These are phyloP conservation scores for Thymelicus lineola DNA, from an alignment of 2,888 invertebrate genomes.

Conservation along the genomic window DNA sequence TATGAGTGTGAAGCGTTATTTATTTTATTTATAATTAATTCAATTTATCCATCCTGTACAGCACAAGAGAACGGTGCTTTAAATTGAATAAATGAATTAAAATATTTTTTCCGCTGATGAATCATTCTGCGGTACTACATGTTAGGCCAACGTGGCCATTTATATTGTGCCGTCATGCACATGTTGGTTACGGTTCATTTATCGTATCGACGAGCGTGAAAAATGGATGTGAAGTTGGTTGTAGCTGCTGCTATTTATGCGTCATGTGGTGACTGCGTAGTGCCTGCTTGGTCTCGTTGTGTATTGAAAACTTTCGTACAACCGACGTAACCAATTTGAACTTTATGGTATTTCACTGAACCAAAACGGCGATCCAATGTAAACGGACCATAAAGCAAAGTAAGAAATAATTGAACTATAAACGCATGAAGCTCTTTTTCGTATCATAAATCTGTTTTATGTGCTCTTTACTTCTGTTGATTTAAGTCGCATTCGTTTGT, in stretches of 20 bases:
- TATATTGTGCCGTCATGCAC: constrained; percentile 38
- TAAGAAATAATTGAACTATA: constrained; percentile 3
- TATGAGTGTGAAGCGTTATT: too few relatives aligned
- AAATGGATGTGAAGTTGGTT: constrained; percentile 34
- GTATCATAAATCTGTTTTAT: constrained; percentile 4
- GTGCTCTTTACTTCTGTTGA: background rate
- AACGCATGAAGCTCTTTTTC: background rate
- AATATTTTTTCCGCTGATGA: constrained; percentile 35
- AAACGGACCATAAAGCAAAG: background rate
- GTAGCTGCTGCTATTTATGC: constrained; percentile 33
- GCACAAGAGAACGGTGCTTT: background rate
- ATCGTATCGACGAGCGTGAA: constrained; percentile 36
- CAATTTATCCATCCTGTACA: background rate
- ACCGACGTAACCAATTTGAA: constrained; percentile 3
- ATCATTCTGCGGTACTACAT: constrained; percentile 32
- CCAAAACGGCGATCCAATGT: background rate
- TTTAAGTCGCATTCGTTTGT: background rate
- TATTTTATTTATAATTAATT: too few relatives aligned
- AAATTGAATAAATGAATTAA: constrained; percentile 36
- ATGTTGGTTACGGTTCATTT: constrained; percentile 38
- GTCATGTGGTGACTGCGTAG: constrained; percentile 24
- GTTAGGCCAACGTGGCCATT: constrained; percentile 30
- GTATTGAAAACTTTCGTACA: constrained; percentile 10
- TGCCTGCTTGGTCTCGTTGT: constrained; percentile 10
- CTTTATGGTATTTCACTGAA: background rate